These are phyloP conservation scores for Caenorhabditis becei DNA, from an alignment of 2,888 invertebrate genomes.

Conservation along the genomic window DNA sequence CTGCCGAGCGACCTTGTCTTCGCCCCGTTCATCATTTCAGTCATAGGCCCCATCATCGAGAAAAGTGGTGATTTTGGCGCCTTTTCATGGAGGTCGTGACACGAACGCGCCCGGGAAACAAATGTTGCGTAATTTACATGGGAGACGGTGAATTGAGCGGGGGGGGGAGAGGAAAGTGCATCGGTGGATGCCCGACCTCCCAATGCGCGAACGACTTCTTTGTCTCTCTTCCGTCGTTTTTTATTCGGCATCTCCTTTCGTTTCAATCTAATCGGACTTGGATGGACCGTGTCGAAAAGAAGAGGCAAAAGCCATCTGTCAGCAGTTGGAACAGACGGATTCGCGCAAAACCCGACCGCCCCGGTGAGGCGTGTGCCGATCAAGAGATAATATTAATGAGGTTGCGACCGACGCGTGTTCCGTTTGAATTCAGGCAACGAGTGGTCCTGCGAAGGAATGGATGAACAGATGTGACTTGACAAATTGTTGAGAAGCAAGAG, in stretches of 20 bases:
- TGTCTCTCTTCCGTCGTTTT: constrained; percentile 21
- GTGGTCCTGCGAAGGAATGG: constrained; percentile 16
- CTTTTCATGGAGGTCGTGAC: constrained; percentile 33
- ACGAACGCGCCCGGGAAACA: constrained; percentile 16
- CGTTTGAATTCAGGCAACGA: constrained; percentile 49
- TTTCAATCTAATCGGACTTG: constrained; percentile 20
- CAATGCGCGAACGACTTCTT: constrained; percentile 59
- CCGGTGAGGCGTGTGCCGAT: constrained; percentile 34
- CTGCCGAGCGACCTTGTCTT: constrained; percentile 27
- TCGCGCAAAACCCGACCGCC: constrained; percentile 35
- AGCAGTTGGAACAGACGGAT: constrained; percentile 44
- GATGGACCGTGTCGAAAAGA: constrained; percentile 32
- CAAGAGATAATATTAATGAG: constrained; percentile 55
- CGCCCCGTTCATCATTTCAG: constrained; percentile 54
- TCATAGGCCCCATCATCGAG: constrained; percentile 38
- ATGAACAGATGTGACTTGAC: constrained; percentile 19
- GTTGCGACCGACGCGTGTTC: constrained; percentile 5
- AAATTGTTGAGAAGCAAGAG: constrained; percentile 32
- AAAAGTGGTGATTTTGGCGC: constrained; percentile 38
- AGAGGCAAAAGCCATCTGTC: constrained; percentile 55
- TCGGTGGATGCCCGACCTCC: constrained; percentile 22
- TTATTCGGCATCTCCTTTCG: neutral
- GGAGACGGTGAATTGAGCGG: neutral
- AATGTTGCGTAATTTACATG: constrained; percentile 58
- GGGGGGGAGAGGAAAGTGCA: constrained; percentile 24